Conservation (phyloP, 2,888 invertebrate genomes). For the Phorcus lineatus region DNA sequence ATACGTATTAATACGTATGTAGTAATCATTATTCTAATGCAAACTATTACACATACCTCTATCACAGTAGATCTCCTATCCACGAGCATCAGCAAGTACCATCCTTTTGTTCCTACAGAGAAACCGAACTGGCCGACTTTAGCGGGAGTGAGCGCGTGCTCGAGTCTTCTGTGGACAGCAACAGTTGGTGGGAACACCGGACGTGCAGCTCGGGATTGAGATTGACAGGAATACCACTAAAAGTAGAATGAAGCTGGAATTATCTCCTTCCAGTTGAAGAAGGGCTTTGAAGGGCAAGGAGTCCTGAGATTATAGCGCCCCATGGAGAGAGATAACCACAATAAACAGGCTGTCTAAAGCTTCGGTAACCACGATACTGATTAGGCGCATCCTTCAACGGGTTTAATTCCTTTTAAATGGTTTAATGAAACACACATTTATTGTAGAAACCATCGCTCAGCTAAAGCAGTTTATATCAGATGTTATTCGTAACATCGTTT, state of each 20-base stretch:
- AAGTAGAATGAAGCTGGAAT: not conserved
- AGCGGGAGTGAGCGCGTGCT: not conserved
- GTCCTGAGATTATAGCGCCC: not conserved
- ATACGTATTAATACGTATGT: no score
- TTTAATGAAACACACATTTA: no score
- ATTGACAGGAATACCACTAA: conserved; percentile 2
- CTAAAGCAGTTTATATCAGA: no score
- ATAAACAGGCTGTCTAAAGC: not conserved
- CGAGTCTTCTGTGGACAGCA: not conserved
- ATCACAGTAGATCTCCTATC: no score
- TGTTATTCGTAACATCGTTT: no score
- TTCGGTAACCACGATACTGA: no score
- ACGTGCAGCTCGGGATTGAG: not conserved
- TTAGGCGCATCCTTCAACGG: no score
- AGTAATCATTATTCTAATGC: no score
- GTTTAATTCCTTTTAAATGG: no score
- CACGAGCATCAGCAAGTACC: not conserved
- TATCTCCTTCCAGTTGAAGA: not conserved
- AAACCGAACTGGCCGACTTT: no score
- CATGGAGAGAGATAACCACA: not conserved
- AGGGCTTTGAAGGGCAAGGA: not conserved
- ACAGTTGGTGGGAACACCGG: not conserved
- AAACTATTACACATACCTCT: no score
- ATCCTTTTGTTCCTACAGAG: not conserved
- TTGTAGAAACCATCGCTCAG: no score